phyloP scores from a whole-genome alignment of 37 sponge, comb jelly and placozoan species.

The Corticium candelabrum region DNA sequence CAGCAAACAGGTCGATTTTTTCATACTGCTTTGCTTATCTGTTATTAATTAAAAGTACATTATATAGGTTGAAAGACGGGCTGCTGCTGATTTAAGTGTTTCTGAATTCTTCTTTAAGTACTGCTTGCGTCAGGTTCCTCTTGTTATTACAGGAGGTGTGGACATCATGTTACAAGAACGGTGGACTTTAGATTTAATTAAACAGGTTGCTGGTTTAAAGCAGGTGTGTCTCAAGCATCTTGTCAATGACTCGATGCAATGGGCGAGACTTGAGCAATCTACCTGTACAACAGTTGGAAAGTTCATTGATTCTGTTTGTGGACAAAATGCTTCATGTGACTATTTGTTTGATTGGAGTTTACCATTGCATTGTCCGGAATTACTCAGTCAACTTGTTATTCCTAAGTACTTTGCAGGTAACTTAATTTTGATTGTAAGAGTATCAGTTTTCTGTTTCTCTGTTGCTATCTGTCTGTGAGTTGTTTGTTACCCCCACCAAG shows the following conservation, averaged over 20 bases:
- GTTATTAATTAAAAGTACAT: background rate
- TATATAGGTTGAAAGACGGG: conserved; percentile 44
- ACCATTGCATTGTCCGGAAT: conserved; percentile 66
- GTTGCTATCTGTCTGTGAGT: too few species aligned
- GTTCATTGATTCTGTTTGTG: conserved; percentile 39
- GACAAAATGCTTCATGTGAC: background rate
- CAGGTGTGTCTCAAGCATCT: conserved; percentile 35
- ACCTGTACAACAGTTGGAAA: conserved; percentile 20
- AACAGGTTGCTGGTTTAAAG: conserved; percentile 43
- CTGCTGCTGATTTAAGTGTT: conserved; percentile 15
- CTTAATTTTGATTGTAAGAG: background rate
- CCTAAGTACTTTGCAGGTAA: conserved; percentile 43
- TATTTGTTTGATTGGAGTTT: conserved; percentile 83
- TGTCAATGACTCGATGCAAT: conserved; percentile 37
- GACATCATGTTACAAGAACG: conserved; percentile 21
- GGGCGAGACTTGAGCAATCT: conserved; percentile 54
- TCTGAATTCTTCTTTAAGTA: conserved; percentile 33
- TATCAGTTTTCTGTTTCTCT: too few species aligned
- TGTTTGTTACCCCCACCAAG: too few species aligned
- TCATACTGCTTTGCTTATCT: background rate
- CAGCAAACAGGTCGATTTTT: too few species aligned
- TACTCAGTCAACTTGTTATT: conserved; percentile 39
- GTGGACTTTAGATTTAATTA: conserved; percentile 61
- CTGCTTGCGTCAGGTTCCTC: conserved; percentile 41
- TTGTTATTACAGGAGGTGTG: conserved; percentile 54